Base-by-base conservation (phyloP, 1,140 invertebrate genomes). In the Hylaeus volcanicus region DNA sequence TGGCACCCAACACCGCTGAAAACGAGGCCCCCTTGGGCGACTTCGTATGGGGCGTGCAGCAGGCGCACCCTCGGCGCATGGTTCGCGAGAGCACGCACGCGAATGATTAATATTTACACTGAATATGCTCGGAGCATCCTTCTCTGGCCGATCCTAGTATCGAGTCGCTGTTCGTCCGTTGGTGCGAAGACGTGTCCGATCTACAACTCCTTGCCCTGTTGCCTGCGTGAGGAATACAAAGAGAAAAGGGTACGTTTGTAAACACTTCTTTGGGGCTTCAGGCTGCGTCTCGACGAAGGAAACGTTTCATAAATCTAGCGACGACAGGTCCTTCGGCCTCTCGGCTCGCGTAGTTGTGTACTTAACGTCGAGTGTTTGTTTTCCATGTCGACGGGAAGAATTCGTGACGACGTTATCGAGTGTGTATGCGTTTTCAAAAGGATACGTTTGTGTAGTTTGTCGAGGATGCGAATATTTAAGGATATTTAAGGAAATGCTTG, bases 41-140 rank as follows among this genome's bases (percentile, higher is more conserved):
- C 8, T 48, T 56, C 15, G 8, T 39, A 12, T 11, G 2, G 2
- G 51, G 9, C 11, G 1, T 11, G 5, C 39, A 56, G 56, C 41
- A 53, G 55, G 8, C 61, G 65, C 26, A 78, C n/a, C 12, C 60
- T 58, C n/a, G 0, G 3, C 14, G n/a, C 45, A 11, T 37, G 45
- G 39, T 45, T 12, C 48, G 64, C 53, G 71, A 14, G 65, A 55
- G 74, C 61, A 37, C 61, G 71, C 45, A 79, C 63, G 61, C 39
- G 70, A 41, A 58, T 70, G 53, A 53, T 68, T 86, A 77, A 79
- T 79, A 86, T 86, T 75, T 85, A 85, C 79, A 85, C 15, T 76
- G 78, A n/a, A 45, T 39, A 1, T 64, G 65, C 65, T 45, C 14
- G 51, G 45, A 53, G 53, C 41, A 45, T 74, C 73, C 12, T 14